Base-by-base conservation (phyloP, 2,797 vertebrate species). In the Coendou prehensilis region DNA sequence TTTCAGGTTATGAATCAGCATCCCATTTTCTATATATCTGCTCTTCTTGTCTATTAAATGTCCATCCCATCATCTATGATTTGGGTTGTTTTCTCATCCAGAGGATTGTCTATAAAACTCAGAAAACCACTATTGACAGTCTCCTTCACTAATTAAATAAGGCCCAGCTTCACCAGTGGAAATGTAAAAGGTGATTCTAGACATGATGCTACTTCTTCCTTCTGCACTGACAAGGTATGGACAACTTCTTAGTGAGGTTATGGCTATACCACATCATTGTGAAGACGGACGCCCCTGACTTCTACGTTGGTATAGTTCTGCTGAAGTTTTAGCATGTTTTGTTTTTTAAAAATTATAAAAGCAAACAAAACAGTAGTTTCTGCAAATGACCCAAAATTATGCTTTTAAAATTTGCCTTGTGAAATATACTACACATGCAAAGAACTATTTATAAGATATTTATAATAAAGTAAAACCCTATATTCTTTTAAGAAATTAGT, bases 1-100 rank as follows among this genome's bases (percentile, higher is more conserved):
- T 97, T 95, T 97, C 69, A 71, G 47, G 22, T 67, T 91, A 63
- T 80, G 84, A 96, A 94, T 94, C 81, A 84, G 75, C 63, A 71
- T 92, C 67, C 71, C 57, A 61, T 79, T 97, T 95, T 94, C 69
- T 37, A 76, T 30, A 14, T n/a, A 54, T 67, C 84, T 67, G 90
- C 76, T 93, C 37, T 87, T 91, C 50, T 6, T 28, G 52, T 95
- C 86, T 78, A 61, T 86, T 92, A 87, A 78, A 57, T 37, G 73
- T 67, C 75, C 47, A 33, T 71, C 50, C 64, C 52, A 41, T 76
- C 71, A 45, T 50, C 30, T 84, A 23, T 41, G 50, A 91, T 94
- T 97, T 89, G 87, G 26, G 4, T 71, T 90, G 64, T 92, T 90
- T 92, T 92, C 79, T 94, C 79, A n/a, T 45, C 9, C 5, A 9